phyloP scores from a whole-genome alignment of 2,888 invertebrate genomes.

The Pteria penguin region DNA sequence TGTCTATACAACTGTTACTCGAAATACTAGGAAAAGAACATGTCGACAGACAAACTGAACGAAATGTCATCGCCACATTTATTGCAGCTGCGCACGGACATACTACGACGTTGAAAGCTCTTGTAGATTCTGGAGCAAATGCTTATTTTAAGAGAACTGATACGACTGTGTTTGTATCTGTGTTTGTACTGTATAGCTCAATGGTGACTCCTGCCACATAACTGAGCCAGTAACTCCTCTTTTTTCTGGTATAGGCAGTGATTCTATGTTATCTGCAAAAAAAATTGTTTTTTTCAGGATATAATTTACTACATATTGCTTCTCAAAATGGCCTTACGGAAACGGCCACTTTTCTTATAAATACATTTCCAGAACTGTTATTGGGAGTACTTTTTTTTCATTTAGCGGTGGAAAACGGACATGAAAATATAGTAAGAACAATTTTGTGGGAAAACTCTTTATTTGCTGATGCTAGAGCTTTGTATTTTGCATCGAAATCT shows the following conservation, averaged over 20 bases:
- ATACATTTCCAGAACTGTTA: background rate
- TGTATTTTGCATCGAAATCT: background rate
- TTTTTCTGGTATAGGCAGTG: too few species aligned
- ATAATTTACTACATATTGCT: slow-evolving; percentile 13
- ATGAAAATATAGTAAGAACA: background rate
- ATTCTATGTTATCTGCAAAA: background rate
- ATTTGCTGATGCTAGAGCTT: background rate
- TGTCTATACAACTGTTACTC: background rate
- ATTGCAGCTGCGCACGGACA: slow-evolving; percentile 3
- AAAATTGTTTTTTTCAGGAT: background rate
- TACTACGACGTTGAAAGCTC: background rate
- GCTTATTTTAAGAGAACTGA: background rate
- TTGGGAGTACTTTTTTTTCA: background rate
- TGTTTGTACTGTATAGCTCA: too few species aligned
- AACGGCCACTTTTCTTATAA: background rate
- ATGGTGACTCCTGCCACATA: too few species aligned
- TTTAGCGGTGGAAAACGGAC: slow-evolving; percentile 5
- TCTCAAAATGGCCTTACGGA: slow-evolving; percentile 9
- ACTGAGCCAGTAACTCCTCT: too few species aligned
- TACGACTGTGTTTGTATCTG: background rate
- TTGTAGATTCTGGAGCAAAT: slow-evolving; percentile 1
- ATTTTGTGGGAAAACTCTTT: background rate
- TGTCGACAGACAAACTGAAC: background rate
- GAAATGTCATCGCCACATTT: background rate
- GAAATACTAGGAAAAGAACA: background rate